Conservation (phyloP, 2,113 vertebrate genomes). For the Taurulus bubalis region DNA sequence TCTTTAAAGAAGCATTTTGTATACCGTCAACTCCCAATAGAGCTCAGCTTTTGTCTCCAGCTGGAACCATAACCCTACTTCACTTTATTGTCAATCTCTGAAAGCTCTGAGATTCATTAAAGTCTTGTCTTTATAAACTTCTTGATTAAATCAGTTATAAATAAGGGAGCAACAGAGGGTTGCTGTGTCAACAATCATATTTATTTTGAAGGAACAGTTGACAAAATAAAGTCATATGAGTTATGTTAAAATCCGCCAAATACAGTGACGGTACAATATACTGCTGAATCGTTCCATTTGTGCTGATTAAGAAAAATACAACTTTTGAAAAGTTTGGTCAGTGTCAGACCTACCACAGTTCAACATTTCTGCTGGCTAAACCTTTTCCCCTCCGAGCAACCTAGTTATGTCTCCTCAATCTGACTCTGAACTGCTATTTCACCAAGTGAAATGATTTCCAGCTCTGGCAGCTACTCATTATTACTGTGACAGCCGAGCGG, state of each 20-base stretch:
- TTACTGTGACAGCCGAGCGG: constrained; percentile 55
- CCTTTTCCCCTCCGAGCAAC: constrained; percentile 18
- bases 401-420: constrained; percentile 34
- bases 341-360: constrained; percentile 1
- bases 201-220: constrained; percentile 26
- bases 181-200: constrained; percentile 25
- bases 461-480: constrained; percentile 58
- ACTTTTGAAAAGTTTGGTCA: constrained; percentile 31
- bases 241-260: neutral
- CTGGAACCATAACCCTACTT: constrained; percentile 57
- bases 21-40: constrained; percentile 48
- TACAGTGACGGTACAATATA: neutral
- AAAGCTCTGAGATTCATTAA: constrained; percentile 57
- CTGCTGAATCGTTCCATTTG: neutral
- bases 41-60: constrained; percentile 65
- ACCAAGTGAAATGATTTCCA: constrained; percentile 50
- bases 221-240: constrained; percentile 3
- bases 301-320: constrained; percentile 22
- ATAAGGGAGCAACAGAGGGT: constrained; percentile 22
- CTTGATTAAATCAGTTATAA: too few species aligned
- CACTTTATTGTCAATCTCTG: constrained; percentile 56
- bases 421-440: constrained; percentile 40
- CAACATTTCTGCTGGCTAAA: constrained; percentile 33
- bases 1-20: constrained; percentile 57
- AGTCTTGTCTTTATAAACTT: constrained; percentile 54